Conservation (phyloP, 1,140 invertebrate species). For the Danaus plexippus region DNA sequence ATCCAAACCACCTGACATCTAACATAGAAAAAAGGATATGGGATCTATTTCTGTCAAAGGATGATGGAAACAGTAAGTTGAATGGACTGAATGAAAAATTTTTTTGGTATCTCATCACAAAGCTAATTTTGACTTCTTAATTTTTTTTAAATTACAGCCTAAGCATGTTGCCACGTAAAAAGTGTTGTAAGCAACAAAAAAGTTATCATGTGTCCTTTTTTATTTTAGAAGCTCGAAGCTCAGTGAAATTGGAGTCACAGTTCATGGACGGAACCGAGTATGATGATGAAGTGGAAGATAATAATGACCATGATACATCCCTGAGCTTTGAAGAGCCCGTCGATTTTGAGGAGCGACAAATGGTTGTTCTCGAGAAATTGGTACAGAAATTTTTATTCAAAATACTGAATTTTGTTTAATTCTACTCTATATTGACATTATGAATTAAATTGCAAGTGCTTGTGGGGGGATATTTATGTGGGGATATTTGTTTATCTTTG, state of each 20-base stretch:
- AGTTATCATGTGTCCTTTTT: slow-evolving; percentile 4
- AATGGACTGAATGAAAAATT: no score
- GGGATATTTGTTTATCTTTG: no score
- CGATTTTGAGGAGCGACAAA: slow-evolving; percentile 47
- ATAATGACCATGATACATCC: slow-evolving; percentile 36
- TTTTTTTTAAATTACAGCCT: slow-evolving; percentile 2
- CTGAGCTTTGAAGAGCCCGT: slow-evolving; percentile 35
- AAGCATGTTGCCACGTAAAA: no score
- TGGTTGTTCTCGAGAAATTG: slow-evolving; percentile 56
- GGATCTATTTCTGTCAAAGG: slow-evolving; percentile 50
- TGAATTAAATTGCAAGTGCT: neutral
- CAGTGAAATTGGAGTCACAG: slow-evolving; percentile 48
- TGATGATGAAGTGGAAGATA: slow-evolving; percentile 42
- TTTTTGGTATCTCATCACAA: no score
- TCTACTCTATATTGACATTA: neutral
- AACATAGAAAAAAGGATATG: slow-evolving; percentile 62
- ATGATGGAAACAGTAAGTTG: slow-evolving; percentile 38
- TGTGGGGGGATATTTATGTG: no score
- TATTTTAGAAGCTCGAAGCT: slow-evolving; percentile 29
- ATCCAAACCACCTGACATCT: slow-evolving; percentile 49
- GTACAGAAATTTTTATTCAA: slow-evolving; percentile 23
- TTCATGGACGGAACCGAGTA: slow-evolving; percentile 42
- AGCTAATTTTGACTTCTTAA: neutral
- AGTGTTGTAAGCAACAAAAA: no score
- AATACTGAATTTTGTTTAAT: no score